These are phyloP conservation scores for Kuschelorhynchus macadamiae DNA, from an alignment of 2,888 invertebrate species.

Conservation along the genomic window DNA sequence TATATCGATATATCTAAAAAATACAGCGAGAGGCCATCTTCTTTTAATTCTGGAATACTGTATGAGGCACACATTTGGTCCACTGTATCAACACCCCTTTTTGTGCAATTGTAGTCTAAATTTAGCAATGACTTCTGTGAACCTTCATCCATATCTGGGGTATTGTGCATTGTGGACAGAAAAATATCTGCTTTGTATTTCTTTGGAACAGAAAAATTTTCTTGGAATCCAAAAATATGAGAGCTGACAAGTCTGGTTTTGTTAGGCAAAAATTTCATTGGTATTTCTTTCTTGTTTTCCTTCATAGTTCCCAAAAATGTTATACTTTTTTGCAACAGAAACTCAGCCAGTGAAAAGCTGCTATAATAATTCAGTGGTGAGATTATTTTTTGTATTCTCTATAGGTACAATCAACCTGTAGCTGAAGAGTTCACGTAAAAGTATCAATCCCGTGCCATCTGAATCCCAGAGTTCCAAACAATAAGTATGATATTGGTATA, in stretches of 20 bases:
- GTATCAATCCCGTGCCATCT: slow-evolving; percentile 10
- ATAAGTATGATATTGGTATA: slow-evolving; percentile 9
- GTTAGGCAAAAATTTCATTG: slow-evolving; percentile 52
- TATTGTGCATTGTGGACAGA: slow-evolving; percentile 53
- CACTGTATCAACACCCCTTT: slow-evolving; percentile 34
- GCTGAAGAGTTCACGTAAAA: slow-evolving; percentile 8
- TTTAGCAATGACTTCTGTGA: slow-evolving; percentile 40
- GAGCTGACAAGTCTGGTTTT: slow-evolving; percentile 27
- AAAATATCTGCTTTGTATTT: slow-evolving; percentile 51
- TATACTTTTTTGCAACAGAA: slow-evolving; percentile 11
- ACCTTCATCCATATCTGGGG: slow-evolving; percentile 54
- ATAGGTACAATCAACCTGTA: not conserved
- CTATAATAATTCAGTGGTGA: not conserved
- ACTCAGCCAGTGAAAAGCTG: not conserved
- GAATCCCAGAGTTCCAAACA: slow-evolving; percentile 7
- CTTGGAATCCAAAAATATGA: slow-evolving; percentile 51
- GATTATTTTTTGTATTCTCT: no score
- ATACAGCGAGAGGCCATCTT: slow-evolving; percentile 19
- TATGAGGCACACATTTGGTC: slow-evolving; percentile 34
- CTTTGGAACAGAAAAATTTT: slow-evolving; percentile 48
- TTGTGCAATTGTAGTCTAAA: slow-evolving; percentile 27
- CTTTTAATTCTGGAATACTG: slow-evolving; percentile 20
- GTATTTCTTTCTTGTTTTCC: slow-evolving; percentile 52
- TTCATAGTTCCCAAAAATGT: slow-evolving; percentile 46
- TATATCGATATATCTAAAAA: no score